Conservation (phyloP, 2,888 invertebrate genomes). For the Criorhina ranunculi region DNA sequence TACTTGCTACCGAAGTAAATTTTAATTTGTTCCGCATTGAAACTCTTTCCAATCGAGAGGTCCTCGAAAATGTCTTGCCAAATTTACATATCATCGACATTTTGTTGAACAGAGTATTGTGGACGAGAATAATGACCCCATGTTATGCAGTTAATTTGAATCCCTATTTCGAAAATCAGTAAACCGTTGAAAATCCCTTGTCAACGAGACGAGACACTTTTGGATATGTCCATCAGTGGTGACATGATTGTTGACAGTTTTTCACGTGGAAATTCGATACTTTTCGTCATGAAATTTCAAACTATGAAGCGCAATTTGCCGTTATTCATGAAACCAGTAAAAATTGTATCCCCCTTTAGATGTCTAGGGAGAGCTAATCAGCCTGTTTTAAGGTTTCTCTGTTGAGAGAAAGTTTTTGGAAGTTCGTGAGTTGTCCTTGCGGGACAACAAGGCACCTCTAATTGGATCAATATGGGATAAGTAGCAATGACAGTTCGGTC, state of each 20-base stretch:
- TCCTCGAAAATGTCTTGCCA: slow-evolving; percentile 18
- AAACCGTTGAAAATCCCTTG: slow-evolving; percentile 73
- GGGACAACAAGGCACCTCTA: slow-evolving; percentile 67
- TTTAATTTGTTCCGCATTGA: slow-evolving; percentile 72
- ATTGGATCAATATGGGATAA: slow-evolving; percentile 72
- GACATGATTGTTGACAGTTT: slow-evolving; percentile 75
- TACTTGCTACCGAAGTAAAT: slow-evolving; percentile 59
- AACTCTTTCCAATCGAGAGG: slow-evolving; percentile 59
- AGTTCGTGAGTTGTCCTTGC: slow-evolving; percentile 66
- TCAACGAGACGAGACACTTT: slow-evolving; percentile 65
- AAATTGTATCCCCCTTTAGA: slow-evolving; percentile 60
- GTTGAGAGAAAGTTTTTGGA: slow-evolving; percentile 41
- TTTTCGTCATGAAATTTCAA: slow-evolving; percentile 39
- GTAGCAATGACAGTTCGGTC: slow-evolving; percentile 56
- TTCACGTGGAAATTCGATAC: slow-evolving; percentile 75
- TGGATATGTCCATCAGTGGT: slow-evolving; percentile 61
- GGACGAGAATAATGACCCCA: slow-evolving; percentile 30
- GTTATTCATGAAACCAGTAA: slow-evolving; percentile 54
- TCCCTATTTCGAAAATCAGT: slow-evolving; percentile 48
- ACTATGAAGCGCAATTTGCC: slow-evolving; percentile 45
- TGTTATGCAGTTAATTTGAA: slow-evolving; percentile 65
- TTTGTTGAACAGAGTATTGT: slow-evolving; percentile 9
- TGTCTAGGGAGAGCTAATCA: slow-evolving; percentile 50
- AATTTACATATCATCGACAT: slow-evolving; percentile 67
- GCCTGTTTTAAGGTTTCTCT: slow-evolving; percentile 65